Conservation (phyloP, 2,888 invertebrate genomes). For the Liodrosophila aerea region DNA sequence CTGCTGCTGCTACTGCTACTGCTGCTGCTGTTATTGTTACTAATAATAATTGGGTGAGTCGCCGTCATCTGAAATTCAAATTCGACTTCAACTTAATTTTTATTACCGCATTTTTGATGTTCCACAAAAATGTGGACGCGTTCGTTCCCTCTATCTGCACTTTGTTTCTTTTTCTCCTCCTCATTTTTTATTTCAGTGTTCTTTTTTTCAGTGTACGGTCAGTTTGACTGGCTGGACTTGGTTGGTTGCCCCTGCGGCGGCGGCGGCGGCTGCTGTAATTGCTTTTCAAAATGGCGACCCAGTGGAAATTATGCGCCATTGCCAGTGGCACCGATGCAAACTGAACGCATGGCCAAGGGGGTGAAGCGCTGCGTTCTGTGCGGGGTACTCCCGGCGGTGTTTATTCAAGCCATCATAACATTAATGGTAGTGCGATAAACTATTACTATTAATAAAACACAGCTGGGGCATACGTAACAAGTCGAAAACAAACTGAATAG, state of each 20-base stretch:
- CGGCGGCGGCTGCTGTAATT: constrained; percentile 39
- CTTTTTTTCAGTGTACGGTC: constrained; percentile 4
- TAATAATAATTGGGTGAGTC: constrained; percentile 68
- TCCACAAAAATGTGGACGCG: constrained; percentile 45
- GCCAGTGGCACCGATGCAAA: constrained; percentile 10
- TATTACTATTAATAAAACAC: too few relatives aligned
- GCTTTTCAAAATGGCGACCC: constrained; percentile 56
- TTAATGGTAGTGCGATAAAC: too few relatives aligned
- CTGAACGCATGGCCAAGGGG: background rate
- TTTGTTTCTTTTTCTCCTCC: too few relatives aligned
- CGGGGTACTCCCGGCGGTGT: background rate
- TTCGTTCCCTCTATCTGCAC: constrained; percentile 4
- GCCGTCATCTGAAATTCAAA: constrained; percentile 66
- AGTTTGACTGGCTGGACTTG: background rate
- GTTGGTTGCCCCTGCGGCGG: constrained; percentile 24
- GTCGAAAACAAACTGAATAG: too few relatives aligned
- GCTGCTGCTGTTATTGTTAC: constrained; percentile 43
- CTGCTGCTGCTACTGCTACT: constrained; percentile 36
- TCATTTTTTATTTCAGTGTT: background rate
- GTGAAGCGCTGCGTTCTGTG: background rate
- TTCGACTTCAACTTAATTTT: constrained; percentile 65
- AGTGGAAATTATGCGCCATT: constrained; percentile 50
- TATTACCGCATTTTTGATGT: constrained; percentile 53
- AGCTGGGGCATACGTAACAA: too few relatives aligned
- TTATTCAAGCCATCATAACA: background rate